A percentile compares a stretch with the other conserved stretches of the same genome.
These are phyloP conservation scores for Cerastis leucographa DNA, from an alignment of 2,888 invertebrate genomes.

Conservation along the genomic window DNA sequence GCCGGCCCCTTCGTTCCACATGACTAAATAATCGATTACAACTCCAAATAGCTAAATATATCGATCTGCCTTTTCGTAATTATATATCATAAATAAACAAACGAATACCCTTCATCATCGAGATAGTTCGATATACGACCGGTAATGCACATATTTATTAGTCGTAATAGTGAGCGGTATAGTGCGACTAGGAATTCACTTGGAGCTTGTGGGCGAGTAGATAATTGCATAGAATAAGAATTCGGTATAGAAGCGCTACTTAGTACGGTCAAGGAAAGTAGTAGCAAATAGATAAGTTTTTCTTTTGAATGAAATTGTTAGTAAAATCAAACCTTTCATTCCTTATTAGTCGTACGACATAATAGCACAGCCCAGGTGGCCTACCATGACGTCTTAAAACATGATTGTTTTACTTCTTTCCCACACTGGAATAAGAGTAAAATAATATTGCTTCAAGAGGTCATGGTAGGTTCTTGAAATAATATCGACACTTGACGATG, in stretches of 20 bases:
- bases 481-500: not conserved
- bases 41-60: conserved; percentile 13
- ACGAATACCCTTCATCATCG: conserved; percentile 17
- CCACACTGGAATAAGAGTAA: too few relatives aligned
- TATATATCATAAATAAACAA: conserved; percentile 22
- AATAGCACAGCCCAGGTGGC: not conserved
- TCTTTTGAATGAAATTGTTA: not conserved
- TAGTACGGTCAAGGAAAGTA: not conserved
- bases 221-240: conserved; percentile 27
- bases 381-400: too few relatives aligned
- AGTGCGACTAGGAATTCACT: conserved; percentile 25
- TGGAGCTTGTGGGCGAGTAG: conserved; percentile 49
- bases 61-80: conserved; percentile 14
- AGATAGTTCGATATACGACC: conserved; percentile 22
- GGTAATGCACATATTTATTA: conserved; percentile 26
- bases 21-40: conserved; percentile 4
- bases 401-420: too few relatives aligned
- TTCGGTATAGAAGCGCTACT: not conserved
- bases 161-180: conserved; percentile 19
- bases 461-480: too few relatives aligned
- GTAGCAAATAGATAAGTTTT: not conserved
- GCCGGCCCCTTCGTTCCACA: conserved; percentile 5
- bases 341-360: not conserved
- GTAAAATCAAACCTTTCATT: not conserved
- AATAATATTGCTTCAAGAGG: too few relatives aligned